phyloP scores from a whole-genome alignment of 53 echinoderm and acorn worm species.

The Actinopyga echinites region DNA sequence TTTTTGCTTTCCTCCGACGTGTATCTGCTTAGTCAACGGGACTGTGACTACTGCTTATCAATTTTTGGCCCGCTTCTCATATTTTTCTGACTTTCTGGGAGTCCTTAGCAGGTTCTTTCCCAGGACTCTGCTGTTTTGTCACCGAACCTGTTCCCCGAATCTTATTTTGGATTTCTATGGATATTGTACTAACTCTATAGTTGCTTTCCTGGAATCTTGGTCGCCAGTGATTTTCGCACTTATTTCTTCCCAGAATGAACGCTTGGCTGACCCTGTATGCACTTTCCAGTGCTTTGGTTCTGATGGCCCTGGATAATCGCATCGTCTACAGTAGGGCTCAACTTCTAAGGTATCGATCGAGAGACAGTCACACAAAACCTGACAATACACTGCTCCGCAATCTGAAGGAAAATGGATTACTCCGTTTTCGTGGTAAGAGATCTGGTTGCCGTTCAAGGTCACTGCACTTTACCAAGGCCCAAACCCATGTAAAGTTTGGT shows the following conservation, averaged over 20 bases:
- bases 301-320: neutral
- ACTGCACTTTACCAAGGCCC: no score
- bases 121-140: neutral
- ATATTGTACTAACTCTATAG: neutral
- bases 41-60: no score
- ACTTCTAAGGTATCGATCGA: neutral
- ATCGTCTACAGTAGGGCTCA: neutral
- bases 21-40: no score
- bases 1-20: no score
- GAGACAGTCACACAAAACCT: neutral
- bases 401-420: neutral
- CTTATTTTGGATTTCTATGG: neutral
- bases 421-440: neutral
- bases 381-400: neutral
- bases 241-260: neutral
- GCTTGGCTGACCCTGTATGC: neutral
- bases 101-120: neutral
- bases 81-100: neutral
- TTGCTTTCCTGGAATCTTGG: neutral
- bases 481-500: neutral
- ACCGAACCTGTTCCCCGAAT: neutral
- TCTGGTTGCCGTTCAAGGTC: neutral
- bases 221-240: neutral
- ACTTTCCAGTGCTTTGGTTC: neutral
- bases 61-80: no score